Base-by-base conservation (phyloP, 2,113 vertebrate genomes). In the Gnathonemus longibarbis region DNA sequence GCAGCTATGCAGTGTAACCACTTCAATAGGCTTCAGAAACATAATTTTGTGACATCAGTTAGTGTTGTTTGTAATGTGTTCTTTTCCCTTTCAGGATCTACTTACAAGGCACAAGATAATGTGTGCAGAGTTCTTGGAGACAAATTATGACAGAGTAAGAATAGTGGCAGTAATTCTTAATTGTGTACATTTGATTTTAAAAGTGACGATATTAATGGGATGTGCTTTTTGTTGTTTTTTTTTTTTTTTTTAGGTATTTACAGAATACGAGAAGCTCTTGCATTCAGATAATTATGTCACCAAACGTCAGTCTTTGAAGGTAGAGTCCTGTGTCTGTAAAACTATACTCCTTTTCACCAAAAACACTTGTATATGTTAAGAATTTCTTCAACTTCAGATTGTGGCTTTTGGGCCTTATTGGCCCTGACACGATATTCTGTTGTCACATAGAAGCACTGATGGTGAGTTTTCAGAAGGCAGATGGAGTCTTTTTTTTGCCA, bases 251-350 rank as follows among this genome's bases (percentile, higher is more conserved):
- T 92, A 99, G 98, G 97, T 99, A 89, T 99, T 99, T 94, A 97
- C 97, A 91, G 98, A 99, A 90, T 99, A 99, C 87, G 98, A 99
- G 94, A 99, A 99, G 92, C 97, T 99, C 88, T 96, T 99, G 94
- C 96, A 97, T 93, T 99, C 98, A 90, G 98, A 99, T 62, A 99
- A 99, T 94, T 99, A 99, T 0, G 98, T 99, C 91, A 99, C 98
- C 66, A 99, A 99, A 92, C 97, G 98, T 58, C 98, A 99, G 93
- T 99, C 98, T 93, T 93, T 99, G 93, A 99, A 99, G 98, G 98
- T 99, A 96, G 42, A 6, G 7, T 19, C 62, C 87, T 88, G 50
- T 56, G 62, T 10, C 21, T 48, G 5, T 46, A 31, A 74, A 77
- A 88, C 53, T 89, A n/a, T 1, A 48, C n/a, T 1, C 45, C 21